Evolutionary conservation across 2,113 vertebrate species (phyloP).

Genomic region (Pygoscelis adeliae): DNA sequence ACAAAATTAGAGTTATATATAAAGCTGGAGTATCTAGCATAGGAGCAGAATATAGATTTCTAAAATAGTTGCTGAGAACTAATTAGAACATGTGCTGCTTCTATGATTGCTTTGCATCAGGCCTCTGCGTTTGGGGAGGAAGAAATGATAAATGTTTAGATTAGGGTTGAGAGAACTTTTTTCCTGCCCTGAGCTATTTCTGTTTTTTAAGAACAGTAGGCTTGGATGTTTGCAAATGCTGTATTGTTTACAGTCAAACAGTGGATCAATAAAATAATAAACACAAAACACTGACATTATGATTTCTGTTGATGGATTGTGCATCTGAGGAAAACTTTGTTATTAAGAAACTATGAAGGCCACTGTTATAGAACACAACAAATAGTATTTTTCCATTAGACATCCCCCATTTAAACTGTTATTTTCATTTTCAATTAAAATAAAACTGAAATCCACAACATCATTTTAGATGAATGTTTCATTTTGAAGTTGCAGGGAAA

Average conservation of each 20-base stretch:
- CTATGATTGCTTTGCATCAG: neutral
- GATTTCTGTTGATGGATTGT: conserved; percentile 47
- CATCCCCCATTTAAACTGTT: neutral
- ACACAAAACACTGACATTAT: conserved; percentile 26
- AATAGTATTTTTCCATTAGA: neutral
- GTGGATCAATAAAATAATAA: conserved; percentile 60
- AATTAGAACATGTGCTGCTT: neutral
- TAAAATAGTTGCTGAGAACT: neutral
- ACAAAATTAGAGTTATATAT: neutral
- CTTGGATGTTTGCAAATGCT: neutral
- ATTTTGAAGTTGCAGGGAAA: neutral
- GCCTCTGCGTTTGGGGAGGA: neutral
- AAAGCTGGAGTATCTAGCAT: neutral
- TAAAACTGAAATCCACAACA: neutral
- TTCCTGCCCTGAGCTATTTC: neutral
- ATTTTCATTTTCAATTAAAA: neutral
- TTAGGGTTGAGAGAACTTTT: neutral
- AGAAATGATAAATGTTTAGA: neutral
- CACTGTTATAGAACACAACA: neutral
- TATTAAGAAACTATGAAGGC: conserved; percentile 17
- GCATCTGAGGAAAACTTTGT: conserved; percentile 27
- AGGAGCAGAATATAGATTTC: neutral
- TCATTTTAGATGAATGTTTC: neutral
- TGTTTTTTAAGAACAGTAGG: neutral
- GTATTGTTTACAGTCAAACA: conserved; percentile 43